A percentile compares a stretch with the other conserved stretches of the same genome.
phyloP scores from a whole-genome alignment of 64 coral and sea anemone species.

The Trachythela sp. region DNA sequence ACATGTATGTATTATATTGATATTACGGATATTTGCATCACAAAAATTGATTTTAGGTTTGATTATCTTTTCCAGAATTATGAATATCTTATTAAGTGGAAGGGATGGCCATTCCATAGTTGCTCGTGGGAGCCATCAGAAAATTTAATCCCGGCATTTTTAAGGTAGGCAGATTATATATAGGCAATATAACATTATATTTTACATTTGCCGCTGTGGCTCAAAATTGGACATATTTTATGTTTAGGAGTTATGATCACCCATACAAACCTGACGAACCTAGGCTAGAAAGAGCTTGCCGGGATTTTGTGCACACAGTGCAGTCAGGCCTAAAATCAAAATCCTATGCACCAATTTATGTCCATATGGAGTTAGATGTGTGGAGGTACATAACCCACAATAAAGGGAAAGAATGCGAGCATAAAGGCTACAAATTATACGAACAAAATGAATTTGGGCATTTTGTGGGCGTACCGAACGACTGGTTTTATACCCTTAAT shows the following conservation, averaged over 20 bases:
- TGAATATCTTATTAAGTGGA: slow-evolving; percentile 19
- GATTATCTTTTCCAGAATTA: neutral
- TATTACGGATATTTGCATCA: no score
- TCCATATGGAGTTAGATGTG: slow-evolving; percentile 30
- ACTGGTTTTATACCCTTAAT: slow-evolving; percentile 38
- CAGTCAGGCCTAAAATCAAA: neutral
- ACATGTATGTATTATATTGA: neutral
- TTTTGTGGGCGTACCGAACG: slow-evolving; percentile 6
- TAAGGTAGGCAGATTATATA: neutral
- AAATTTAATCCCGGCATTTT: neutral
- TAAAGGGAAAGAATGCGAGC: slow-evolving; percentile 19
- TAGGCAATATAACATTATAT: neutral
- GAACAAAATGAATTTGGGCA: slow-evolving; percentile 21
- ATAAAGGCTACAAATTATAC: slow-evolving; percentile 29
- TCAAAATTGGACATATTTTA: neutral
- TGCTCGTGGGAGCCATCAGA: slow-evolving; percentile 11
- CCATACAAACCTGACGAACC: neutral
- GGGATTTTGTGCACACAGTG: neutral
- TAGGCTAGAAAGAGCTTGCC: neutral
- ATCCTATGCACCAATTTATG: neutral
- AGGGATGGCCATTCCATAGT: neutral
- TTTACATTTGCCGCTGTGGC: neutral
- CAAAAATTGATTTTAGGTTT: neutral
- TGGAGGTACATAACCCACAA: slow-evolving; percentile 20
- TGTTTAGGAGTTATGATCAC: neutral